These are phyloP conservation scores for Drosophila hamatofila DNA, from an alignment of 2,888 invertebrate genomes.

Conservation along the genomic window DNA sequence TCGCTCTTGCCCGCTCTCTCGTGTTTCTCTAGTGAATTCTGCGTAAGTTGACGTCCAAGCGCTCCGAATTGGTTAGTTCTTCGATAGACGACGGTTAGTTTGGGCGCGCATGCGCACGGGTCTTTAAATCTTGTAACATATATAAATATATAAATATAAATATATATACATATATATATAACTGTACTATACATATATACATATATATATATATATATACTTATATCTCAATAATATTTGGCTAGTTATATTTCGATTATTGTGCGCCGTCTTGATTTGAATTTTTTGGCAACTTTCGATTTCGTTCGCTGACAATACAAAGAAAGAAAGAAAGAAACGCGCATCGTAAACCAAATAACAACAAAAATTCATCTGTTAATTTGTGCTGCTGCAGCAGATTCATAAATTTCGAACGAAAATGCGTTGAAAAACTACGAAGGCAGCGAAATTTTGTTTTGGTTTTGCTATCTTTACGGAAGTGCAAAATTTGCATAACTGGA, in stretches of 20 bases:
- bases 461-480: slow-evolving; percentile 54
- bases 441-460: slow-evolving; percentile 49
- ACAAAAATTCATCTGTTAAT: slow-evolving; percentile 56
- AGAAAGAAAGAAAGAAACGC: slow-evolving; percentile 23
- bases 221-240: slow-evolving; percentile 2
- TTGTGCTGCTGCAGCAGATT: slow-evolving; percentile 43
- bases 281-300: slow-evolving; percentile 80
- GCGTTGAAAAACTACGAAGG: slow-evolving; percentile 53
- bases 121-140: slow-evolving; percentile 29
- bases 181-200: neutral
- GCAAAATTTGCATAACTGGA: slow-evolving; percentile 55
- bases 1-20: slow-evolving; percentile 26
- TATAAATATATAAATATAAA: neutral
- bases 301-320: slow-evolving; percentile 59
- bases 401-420: slow-evolving; percentile 55
- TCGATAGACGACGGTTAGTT: slow-evolving; percentile 84
- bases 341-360: slow-evolving; percentile 15
- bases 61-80: slow-evolving; percentile 82
- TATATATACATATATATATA: neutral
- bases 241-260: slow-evolving; percentile 19
- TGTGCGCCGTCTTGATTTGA: slow-evolving; percentile 17
- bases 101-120: slow-evolving; percentile 84
- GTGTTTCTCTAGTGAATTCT: slow-evolving; percentile 31
- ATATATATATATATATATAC: neutral
- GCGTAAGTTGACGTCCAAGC: slow-evolving; percentile 66